Evolutionary conservation across 2,113 vertebrate species (phyloP).

Genomic region (Empidonax alnorum): DNA sequence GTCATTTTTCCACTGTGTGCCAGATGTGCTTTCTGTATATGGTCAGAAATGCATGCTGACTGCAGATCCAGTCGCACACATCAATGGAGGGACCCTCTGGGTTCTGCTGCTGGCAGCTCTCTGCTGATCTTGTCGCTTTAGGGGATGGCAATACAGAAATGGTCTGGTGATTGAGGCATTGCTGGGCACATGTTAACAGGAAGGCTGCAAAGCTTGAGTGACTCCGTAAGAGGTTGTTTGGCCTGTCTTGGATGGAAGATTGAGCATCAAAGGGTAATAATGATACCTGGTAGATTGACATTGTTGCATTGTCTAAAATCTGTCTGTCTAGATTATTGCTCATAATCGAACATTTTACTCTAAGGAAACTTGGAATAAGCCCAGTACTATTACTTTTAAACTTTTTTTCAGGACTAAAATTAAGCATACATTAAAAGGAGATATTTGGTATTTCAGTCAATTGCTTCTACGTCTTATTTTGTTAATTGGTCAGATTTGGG

Average conservation of each 20-base stretch:
- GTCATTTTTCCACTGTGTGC: not conserved
- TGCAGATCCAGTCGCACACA: not conserved
- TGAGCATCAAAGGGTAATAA: not conserved
- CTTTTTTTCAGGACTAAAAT: not conserved
- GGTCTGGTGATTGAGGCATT: not conserved
- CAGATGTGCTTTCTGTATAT: not conserved
- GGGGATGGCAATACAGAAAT: not conserved
- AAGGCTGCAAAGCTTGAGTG: not conserved
- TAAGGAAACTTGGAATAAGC: not conserved
- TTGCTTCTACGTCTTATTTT: not conserved
- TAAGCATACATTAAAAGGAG: not conserved
- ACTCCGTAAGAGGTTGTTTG: not conserved
- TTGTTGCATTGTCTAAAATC: not conserved
- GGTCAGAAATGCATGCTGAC: not conserved
- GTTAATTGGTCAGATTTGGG: not conserved
- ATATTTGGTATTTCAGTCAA: not conserved
- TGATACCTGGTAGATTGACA: not conserved
- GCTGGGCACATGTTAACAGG: not conserved
- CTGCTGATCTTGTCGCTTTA: not conserved
- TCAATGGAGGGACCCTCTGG: fast-evolving
- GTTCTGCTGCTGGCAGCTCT: not conserved
- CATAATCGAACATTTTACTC: not conserved
- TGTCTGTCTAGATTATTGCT: not conserved
- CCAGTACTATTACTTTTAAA: not conserved
- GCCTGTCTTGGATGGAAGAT: not conserved